Evolutionary conservation across 2,888 invertebrate species (phyloP), one percentile per base, ranked within the genome.

Genomic region (Colletes collaris): DNA sequence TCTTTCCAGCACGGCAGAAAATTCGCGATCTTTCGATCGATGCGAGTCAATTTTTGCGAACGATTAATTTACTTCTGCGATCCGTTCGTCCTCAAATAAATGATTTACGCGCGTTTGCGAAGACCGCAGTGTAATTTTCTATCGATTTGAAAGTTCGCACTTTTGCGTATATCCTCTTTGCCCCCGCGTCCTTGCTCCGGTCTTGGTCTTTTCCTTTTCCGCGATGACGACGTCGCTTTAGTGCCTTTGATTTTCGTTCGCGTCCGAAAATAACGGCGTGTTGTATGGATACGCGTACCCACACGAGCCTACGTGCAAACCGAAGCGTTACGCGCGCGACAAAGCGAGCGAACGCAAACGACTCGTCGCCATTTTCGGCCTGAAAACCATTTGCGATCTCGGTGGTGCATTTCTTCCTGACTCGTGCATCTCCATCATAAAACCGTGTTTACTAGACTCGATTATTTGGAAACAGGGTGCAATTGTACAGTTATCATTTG

Each of bases 261-360:
- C 50, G 66, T 81, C 87, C 82, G 76, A 87, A 87, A 87, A 87
- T 87, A 87, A 87, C 82, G 72, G 58, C 79, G 72, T 53, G 77
- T 79, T 70, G 55, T 78, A 76, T 76, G 78, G 75, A 73, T 76
- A 66, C 60, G 8, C 55, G 16, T 52, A 52, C 68, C 64, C 50
- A 69, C 66, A 56, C 75, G 27, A 8, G 4, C 50, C 8, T 46
- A 16, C 55, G 67, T 50, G 50, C 37, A 37, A 52, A 58, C 16
- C 37, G 27, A 46, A 52, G 64, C 40, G 64, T 35, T 55, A 44
- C 62, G 27, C 66, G 63, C 7, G 77, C 76, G 77, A 77, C 77
- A 76, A 77, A 76, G 75, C 75, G 58, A 53, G 56, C 63, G 58
- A n/a, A 27, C 27, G 27, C 27, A 27, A 27, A 27, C 27, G 27